Base-by-base conservation (phyloP, 2,113 vertebrate species). In the Salvelinus namaycush region DNA sequence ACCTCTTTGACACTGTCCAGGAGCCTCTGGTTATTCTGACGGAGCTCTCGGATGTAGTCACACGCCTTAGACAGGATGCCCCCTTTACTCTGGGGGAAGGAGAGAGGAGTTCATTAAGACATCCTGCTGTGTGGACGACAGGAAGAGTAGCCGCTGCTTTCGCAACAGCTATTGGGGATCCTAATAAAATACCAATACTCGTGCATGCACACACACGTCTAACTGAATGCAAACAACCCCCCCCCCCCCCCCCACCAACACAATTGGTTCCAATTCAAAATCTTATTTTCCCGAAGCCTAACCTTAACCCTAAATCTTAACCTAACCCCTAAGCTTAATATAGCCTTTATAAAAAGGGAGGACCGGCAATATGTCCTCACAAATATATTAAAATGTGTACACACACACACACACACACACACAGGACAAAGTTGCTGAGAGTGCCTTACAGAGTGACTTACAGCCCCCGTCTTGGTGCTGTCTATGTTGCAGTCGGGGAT, bases 21-120 rank as follows among this genome's bases (percentile, higher is more conserved):
- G 88, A 97, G 93, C 27, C 94, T 90, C 91, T 95, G 95, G 91
- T 97, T 96, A 77, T 89, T 95, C 85, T 96, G 94, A 75, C 95
- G 92, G 8, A 97, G 93, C 81, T 97, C 96, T 1, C 94, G 92
- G 85, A 97, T 97, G 84, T 97, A 97, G 87, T 97, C 96, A 0
- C 96, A 97, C 1, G 96, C 96, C 85, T 97, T 97, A 0, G 96
- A 97, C 65, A 97, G 93, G 90, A 97, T 97, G 73, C 96, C 96
- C 0, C 96, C 96, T 92, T 97, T 97, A 82, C 96, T 97, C 95
- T 97, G 76, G 3, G 24, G 22, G 39, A 70, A 22, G 11, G 0
- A 65, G 24, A 12, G 24, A 24, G 8, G 59, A 16, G 18, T 24
- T 12, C 1, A 57, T 4, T 18, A 57, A 57, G 13, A 57, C 54